phyloP scores from a whole-genome alignment of 1,140 invertebrate genomes.

The Gyrodactylus bullatarudis region DNA sequence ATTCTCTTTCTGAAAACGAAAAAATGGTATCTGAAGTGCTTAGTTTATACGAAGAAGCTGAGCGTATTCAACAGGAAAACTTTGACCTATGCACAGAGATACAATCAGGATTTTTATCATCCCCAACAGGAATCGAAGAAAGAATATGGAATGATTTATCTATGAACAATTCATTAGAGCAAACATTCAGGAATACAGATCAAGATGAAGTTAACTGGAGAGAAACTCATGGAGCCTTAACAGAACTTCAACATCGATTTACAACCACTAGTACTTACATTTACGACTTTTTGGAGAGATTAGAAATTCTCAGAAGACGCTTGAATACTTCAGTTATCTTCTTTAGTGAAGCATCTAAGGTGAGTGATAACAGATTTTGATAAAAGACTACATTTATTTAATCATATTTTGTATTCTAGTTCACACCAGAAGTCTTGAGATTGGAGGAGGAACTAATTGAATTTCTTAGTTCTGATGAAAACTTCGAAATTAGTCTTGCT shows the following conservation, averaged over 20 bases:
- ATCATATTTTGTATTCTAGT: background rate
- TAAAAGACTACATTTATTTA: background rate
- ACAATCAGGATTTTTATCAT: background rate
- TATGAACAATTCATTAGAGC: background rate
- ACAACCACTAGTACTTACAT: background rate
- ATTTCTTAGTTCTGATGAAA: background rate
- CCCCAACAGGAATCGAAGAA: background rate
- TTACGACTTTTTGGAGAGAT: constrained; percentile 1
- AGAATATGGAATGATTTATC: background rate
- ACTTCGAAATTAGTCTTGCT: background rate
- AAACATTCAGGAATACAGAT: background rate
- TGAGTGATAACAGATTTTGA: background rate
- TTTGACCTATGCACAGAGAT: background rate
- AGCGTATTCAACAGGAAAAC: background rate
- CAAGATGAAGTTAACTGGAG: background rate
- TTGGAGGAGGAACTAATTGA: background rate
- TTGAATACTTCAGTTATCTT: constrained; percentile 6
- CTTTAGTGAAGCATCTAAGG: constrained; percentile 4
- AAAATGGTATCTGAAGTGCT: background rate
- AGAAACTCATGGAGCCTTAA: background rate
- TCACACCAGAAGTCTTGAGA: background rate
- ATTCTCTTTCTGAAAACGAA: background rate
- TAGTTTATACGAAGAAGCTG: background rate
- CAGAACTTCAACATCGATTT: background rate
- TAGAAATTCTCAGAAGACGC: background rate